phyloP scores from a whole-genome alignment of 2,888 invertebrate genomes.

The Lithophane socia region DNA sequence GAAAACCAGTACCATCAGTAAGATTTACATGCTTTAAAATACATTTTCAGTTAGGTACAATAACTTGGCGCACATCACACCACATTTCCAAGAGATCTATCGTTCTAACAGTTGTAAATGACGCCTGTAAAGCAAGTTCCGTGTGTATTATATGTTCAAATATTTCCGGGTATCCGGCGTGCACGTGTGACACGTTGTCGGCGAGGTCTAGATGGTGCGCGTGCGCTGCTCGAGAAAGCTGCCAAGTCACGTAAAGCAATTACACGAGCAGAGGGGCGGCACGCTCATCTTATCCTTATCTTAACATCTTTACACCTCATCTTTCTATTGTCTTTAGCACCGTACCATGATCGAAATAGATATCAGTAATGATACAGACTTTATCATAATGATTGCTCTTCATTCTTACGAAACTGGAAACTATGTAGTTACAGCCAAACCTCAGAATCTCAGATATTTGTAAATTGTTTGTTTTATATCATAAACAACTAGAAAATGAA shows the following conservation, averaged over 20 bases:
- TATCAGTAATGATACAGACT: slow-evolving; percentile 36
- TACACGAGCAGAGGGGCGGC: slow-evolving; percentile 57
- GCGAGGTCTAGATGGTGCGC: slow-evolving; percentile 55
- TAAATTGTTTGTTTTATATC: slow-evolving; percentile 28
- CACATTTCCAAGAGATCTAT: slow-evolving; percentile 23
- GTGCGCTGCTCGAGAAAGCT: slow-evolving; percentile 70
- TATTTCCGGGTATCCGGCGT: slow-evolving; percentile 48
- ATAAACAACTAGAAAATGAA: slow-evolving; percentile 42
- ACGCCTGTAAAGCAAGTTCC: slow-evolving; percentile 21
- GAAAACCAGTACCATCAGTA: not conserved
- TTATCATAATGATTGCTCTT: slow-evolving; percentile 34
- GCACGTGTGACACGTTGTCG: slow-evolving; percentile 37
- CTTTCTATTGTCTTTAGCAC: slow-evolving; percentile 65
- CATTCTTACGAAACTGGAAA: slow-evolving; percentile 31
- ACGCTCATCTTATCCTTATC: slow-evolving; percentile 68
- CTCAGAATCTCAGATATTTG: not conserved
- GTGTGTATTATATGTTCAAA: slow-evolving; percentile 33
- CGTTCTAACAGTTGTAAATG: slow-evolving; percentile 27
- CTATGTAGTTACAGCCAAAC: slow-evolving; percentile 2
- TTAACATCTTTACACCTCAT: slow-evolving; percentile 64
- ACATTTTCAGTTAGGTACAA: slow-evolving; percentile 3
- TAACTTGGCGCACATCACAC: not conserved
- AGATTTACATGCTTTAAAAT: not conserved
- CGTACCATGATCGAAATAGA: slow-evolving; percentile 44
- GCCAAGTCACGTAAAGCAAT: slow-evolving; percentile 78